Base-by-base conservation (phyloP, 2,888 invertebrate species). In the Cylloceria caligata region DNA sequence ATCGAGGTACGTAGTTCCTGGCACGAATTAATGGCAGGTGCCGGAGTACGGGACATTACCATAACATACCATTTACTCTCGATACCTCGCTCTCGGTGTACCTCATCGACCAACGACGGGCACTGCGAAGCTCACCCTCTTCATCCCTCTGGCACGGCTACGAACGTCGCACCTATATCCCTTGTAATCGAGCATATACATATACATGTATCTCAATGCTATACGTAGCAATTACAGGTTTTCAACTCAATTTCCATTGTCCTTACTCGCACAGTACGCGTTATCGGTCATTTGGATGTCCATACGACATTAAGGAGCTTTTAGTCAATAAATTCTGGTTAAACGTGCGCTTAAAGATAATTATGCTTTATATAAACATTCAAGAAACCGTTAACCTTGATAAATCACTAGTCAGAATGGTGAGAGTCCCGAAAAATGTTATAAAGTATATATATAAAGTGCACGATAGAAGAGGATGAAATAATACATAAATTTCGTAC, bases 11-110 rank as follows among this genome's bases (percentile, higher is more conserved):
- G 87, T 88, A 84, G 87, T 81, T 80, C 73, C 77, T 64, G 83
- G 84, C 85, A 77, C 78, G 83, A 87, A 88, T 87, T 86, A 87
- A 88, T 88, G 84, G 86, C 86, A 86, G 87, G 86, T 88, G 86
- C 85, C 85, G 80, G 83, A 87, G 88, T 74, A 81, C 78, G 73
- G 84, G 85, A 86, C 87, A 87, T 88, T 87, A 87, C 86, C 88
- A 87, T 88, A 86, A 89, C 85, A 83, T 87, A 85, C 84, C 86
- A 86, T 89, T 89, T 83, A 81, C 81, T 83, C 81, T 71, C 72
- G 67, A 72, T 73, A 73, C 52, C 72, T 47, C 64, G 16, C 65
- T 73, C 73, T 16, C 62, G 62, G 19, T 72, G 67, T 57, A 34
- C 79, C 71, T 55, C 80, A 57, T 67, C 62, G 60, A 75, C 68